Percentiles rank a stretch among this genome's conserved stretches.
Conservation (phyloP, 1,140 invertebrate genomes). For the Panagrolaimus sp. region DNA sequence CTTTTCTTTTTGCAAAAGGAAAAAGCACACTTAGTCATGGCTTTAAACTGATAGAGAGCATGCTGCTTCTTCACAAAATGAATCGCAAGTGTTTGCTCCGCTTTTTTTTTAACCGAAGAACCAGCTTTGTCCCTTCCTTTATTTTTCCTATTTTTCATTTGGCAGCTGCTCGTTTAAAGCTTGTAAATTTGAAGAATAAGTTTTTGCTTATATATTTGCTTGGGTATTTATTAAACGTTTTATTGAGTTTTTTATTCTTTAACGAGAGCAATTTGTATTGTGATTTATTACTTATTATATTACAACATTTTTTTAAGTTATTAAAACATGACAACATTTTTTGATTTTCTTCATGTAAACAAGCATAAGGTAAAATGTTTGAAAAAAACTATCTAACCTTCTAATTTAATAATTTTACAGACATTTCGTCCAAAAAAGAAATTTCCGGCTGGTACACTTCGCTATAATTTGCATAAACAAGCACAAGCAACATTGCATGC, state of each 20-base stretch:
- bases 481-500: conserved; percentile 85
- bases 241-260: neutral
- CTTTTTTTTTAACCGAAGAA: too few species aligned
- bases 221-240: neutral
- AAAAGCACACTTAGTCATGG: too few species aligned
- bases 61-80: too few species aligned
- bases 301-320: neutral
- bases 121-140: too few species aligned
- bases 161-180: too few species aligned
- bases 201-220: neutral
- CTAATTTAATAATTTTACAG: conserved; percentile 63
- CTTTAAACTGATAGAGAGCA: too few species aligned
- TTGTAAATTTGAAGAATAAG: too few species aligned
- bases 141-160: too few species aligned
- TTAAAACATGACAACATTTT: conserved; percentile 31
- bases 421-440: conserved; percentile 83
- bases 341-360: conserved; percentile 56
- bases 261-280: neutral
- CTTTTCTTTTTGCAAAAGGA: too few species aligned
- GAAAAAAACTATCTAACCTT: neutral
- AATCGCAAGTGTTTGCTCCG: too few species aligned
- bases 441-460: conserved; percentile 79
- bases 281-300: neutral
- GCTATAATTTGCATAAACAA: conserved; percentile 85
- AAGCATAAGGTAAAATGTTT: conserved; percentile 51